phyloP scores from a whole-genome alignment of 2,797 vertebrate species.

The Phyllotis vaccarum region DNA sequence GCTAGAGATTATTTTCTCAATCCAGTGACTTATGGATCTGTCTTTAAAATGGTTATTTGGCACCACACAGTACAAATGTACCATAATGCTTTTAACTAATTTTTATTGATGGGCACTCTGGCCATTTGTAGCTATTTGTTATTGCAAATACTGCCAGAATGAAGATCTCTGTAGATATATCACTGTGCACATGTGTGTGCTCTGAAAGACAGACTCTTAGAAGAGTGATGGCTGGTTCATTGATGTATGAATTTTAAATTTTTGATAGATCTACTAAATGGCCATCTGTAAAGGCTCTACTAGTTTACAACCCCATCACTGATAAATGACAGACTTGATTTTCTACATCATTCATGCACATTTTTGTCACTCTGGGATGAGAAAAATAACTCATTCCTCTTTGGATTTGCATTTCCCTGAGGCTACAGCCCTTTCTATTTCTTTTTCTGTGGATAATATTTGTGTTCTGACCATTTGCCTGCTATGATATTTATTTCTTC shows the following conservation, averaged over 20 bases:
- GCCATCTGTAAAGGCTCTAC: neutral
- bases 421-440: neutral
- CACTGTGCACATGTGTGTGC: constrained; percentile 5
- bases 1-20: constrained; percentile 62
- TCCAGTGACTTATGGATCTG: neutral
- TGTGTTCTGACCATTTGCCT: neutral
- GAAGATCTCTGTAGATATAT: constrained; percentile 61
- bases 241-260: constrained; percentile 71
- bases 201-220: constrained; percentile 41
- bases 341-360: neutral
- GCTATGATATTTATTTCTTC: neutral
- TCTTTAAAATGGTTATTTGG: constrained; percentile 61
- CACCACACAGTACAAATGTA: constrained; percentile 37
- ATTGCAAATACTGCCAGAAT: constrained; percentile 53
- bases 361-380: neutral
- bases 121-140: constrained; percentile 60
- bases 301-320: neutral
- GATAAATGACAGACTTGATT: neutral
- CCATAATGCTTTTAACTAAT: constrained; percentile 62
- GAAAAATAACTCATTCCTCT: neutral
- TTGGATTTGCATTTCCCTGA: neutral
- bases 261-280: constrained; percentile 55
- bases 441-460: neutral
- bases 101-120: constrained; percentile 67
- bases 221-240: constrained; percentile 58